A percentile compares a stretch with the other conserved stretches of the same genome.
These are phyloP conservation scores for Odobenus rosmarus DNA, from an alignment of 2,113 vertebrate species.

Conservation along the genomic window DNA sequence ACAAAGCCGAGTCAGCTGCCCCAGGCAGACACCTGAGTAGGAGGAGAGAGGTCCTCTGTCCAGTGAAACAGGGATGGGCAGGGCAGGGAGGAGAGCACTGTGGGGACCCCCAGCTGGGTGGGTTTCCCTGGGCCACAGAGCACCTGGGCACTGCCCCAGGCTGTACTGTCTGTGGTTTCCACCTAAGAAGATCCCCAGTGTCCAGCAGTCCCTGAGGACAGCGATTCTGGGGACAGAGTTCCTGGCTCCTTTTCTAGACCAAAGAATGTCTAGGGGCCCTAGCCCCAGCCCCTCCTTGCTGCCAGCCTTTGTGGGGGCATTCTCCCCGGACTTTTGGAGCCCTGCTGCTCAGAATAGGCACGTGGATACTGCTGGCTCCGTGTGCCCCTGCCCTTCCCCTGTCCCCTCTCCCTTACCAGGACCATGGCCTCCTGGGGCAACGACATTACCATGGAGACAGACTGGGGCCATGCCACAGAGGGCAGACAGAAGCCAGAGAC, in stretches of 20 bases:
- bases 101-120: not conserved
- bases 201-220: not conserved
- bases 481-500: not conserved
- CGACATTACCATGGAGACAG: conserved; percentile 57
- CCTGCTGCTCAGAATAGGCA: not conserved
- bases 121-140: not conserved
- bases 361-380: not conserved
- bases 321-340: not conserved
- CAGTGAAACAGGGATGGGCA: not conserved
- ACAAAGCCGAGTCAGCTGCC: not conserved
- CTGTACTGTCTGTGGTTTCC: not conserved
- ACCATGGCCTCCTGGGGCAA: not conserved
- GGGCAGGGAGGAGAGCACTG: not conserved
- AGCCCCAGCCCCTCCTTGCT: rapidly evolving
- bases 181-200: not conserved
- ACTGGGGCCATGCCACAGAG: not conserved
- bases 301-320: not conserved
- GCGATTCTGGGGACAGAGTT: not conserved
- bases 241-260: not conserved
- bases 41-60: not conserved
- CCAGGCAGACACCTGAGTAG: not conserved
- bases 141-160: not conserved
- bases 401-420: not conserved
- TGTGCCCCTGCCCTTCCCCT: not conserved
- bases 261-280: not conserved